Base-by-base conservation (phyloP, 92 coral and sea anemone genomes). In the Phymanthus crucifer region DNA sequence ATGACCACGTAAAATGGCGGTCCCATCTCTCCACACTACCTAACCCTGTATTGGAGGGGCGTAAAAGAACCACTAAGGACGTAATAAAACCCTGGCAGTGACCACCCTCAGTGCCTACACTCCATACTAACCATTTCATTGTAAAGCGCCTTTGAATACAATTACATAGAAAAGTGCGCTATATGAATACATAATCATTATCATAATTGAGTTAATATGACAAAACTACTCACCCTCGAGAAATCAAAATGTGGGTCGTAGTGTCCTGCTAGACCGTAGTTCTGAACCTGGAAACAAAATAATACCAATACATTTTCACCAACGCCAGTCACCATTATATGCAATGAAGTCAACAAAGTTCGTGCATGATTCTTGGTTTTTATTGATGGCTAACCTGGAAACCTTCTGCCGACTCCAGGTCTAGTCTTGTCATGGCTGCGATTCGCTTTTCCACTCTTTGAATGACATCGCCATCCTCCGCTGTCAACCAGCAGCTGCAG, bases 221-320 rank as follows among this genome's bases (percentile, higher is more conserved):
- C n/a, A n/a, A n/a, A n/a, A n/a, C n/a, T n/a, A 58, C 93, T 75
- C 78, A 96, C 99, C 89, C 93, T 90, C 57, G 99, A 96, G 73
- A 96, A 96, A 89, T 96, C 99, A 66, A 93, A 96, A 70, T 96
- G 99, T 32, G 99, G 99, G 76, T 91, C 99, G 40, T 96, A 96
- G 33, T 96, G 99, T 36, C 99, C 99, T 9, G 99, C 99, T 54
- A 96, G 70, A 57, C 99, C 99, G 40, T 96, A 96, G 70, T 96
- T 96, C 78, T 96, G 99, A 31, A 96, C 99, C 99, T 96, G 73
- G 48, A 24, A 31, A 43, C n/a, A 37, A 70, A 40, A 21, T 45
- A 11, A 45, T 45, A 54, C 1, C 9, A 21, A 54, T 21, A 21
- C 4, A 32, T 18, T 72, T 23, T 23, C 40, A 16, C 2, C 14